phyloP scores from a whole-genome alignment of 92 coral and sea anemone species.

The Hydrozoanthus gracilis region DNA sequence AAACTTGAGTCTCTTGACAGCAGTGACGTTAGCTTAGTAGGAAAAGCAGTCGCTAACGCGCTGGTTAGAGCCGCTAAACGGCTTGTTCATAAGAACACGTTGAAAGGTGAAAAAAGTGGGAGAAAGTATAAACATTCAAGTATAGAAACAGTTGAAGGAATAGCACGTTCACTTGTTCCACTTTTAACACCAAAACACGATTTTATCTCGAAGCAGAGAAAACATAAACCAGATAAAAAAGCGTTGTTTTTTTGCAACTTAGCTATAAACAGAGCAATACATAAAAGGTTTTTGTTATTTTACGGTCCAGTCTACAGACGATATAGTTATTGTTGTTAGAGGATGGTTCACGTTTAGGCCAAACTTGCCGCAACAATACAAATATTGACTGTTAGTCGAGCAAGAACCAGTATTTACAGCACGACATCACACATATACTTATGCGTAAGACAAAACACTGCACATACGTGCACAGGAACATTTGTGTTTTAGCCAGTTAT shows the following conservation, averaged over 20 bases:
- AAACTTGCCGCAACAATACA: too few relatives aligned
- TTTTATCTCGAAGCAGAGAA: not conserved
- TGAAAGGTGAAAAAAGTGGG: not conserved
- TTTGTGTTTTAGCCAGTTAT: too few relatives aligned
- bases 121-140: constrained; percentile 29
- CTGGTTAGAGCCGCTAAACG: constrained; percentile 32
- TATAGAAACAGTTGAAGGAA: constrained; percentile 25
- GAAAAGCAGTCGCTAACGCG: constrained; percentile 37
- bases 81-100: constrained; percentile 23
- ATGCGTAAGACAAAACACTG: too few relatives aligned
- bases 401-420: too few relatives aligned
- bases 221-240: not conserved
- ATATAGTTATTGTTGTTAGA: not conserved
- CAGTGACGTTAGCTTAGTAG: constrained; percentile 7
- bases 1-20: constrained; percentile 8
- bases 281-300: not conserved
- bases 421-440: too few relatives aligned
- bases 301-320: not conserved
- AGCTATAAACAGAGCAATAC: not conserved
- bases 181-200: constrained; percentile 9
- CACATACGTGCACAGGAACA: too few relatives aligned
- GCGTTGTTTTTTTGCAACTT: not conserved
- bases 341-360: too few relatives aligned
- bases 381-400: too few relatives aligned
- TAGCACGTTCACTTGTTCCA: constrained; percentile 30